A percentile compares a stretch with the other conserved stretches of the same genome.
Conservation (phyloP, 2,797 vertebrate genomes). For the Megaceryle alcyon region DNA sequence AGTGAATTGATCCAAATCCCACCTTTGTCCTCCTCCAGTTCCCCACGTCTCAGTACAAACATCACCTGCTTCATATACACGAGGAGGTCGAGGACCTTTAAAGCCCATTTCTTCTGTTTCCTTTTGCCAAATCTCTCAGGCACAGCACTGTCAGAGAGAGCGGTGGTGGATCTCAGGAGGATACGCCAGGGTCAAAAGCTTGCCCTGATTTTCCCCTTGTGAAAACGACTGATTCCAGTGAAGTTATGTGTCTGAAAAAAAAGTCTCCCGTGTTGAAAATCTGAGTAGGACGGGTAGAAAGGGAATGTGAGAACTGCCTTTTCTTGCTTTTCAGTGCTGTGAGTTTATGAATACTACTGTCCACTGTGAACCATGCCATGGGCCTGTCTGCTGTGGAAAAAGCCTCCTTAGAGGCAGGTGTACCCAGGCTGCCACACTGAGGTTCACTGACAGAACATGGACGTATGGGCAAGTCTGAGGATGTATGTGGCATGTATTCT, state of each 20-base stretch:
- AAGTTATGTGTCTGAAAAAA: background rate
- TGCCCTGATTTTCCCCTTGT: background rate
- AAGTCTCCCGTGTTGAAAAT: background rate
- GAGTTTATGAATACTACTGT: background rate
- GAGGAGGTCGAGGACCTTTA: background rate
- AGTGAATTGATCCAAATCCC: background rate
- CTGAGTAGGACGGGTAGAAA: fast-evolving
- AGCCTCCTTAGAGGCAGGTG: background rate
- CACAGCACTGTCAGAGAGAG: background rate
- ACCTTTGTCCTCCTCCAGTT: background rate
- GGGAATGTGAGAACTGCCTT: background rate
- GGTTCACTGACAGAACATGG: background rate
- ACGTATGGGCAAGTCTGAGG: background rate
- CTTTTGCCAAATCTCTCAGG: background rate
- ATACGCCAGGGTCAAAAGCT: background rate
- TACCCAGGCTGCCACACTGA: background rate
- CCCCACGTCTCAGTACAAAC: background rate
- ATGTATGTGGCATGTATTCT: too few species aligned
- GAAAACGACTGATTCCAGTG: background rate
- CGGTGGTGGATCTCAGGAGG: background rate
- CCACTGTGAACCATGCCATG: background rate
- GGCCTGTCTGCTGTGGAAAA: background rate
- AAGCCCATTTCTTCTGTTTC: background rate
- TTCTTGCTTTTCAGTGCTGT: background rate
- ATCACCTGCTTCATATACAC: fast-evolving